Conservation (phyloP, 2,797 vertebrate species). For the Aldrovandia affinis region DNA sequence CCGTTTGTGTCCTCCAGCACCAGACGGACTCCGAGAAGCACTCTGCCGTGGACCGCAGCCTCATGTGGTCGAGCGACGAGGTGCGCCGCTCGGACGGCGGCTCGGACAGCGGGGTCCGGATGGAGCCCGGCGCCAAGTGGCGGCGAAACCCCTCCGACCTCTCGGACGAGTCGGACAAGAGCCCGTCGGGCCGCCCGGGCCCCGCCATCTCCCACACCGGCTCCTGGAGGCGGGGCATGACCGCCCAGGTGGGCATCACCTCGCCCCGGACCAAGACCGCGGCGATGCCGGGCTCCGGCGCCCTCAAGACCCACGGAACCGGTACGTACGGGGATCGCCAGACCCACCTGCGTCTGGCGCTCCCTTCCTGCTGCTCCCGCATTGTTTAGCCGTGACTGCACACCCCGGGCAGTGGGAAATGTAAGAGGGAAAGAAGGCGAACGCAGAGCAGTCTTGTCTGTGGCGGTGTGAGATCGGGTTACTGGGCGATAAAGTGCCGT, state of each 20-base stretch:
- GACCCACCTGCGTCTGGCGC: not conserved
- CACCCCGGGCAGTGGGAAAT: not conserved
- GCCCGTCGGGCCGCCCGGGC: conserved; percentile 84
- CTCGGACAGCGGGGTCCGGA: conserved; percentile 85
- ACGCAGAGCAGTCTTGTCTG: not conserved
- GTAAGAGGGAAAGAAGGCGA: not conserved
- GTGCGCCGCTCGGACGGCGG: conserved; percentile 86
- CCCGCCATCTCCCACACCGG: conserved; percentile 87
- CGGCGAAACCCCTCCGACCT: conserved; percentile 88
- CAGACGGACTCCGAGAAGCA: conserved; percentile 94
- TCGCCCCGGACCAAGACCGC: conserved; percentile 85
- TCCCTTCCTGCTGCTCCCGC: not conserved
- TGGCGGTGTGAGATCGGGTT: not conserved
- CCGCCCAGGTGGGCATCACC: conserved; percentile 92
- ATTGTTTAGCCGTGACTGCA: not conserved
- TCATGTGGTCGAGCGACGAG: conserved; percentile 85
- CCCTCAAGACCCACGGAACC: conserved; percentile 83
- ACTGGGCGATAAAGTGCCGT: conserved; percentile 3
- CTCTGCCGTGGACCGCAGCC: conserved; percentile 77
- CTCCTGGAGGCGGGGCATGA: conserved; percentile 95
- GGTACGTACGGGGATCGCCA: conserved; percentile 69
- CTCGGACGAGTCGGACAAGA: conserved; percentile 93
- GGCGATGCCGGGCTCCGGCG: conserved; percentile 62
- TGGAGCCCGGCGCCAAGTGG: conserved; percentile 88
- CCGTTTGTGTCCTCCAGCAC: conserved; percentile 49